These are phyloP conservation scores for Synanthedon myopaeformis DNA, from an alignment of 2,888 invertebrate genomes.

Conservation along the genomic window DNA sequence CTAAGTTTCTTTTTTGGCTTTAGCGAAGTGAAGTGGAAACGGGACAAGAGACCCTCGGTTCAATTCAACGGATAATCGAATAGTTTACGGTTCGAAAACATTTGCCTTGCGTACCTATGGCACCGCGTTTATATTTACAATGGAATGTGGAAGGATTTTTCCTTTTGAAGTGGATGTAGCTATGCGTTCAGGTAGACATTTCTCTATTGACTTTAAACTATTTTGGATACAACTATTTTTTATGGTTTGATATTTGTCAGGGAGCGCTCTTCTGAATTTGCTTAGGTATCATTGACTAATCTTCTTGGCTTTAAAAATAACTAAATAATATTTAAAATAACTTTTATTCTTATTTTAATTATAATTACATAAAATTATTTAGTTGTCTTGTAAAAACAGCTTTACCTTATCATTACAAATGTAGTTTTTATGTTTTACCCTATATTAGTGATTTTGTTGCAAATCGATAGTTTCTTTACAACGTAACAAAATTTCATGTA, in stretches of 20 bases:
- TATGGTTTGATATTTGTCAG: constrained; percentile 1
- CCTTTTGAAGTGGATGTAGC: not conserved
- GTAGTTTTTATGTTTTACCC: no score
- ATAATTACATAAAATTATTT: no score
- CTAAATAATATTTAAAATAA: no score
- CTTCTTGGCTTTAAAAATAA: no score
- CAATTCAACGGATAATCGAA: constrained; percentile 51
- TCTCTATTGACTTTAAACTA: not conserved
- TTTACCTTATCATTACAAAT: no score
- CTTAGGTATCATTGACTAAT: no score
- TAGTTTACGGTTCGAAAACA: constrained; percentile 39
- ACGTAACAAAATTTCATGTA: no score
- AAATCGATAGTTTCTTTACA: no score
- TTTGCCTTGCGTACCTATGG: constrained; percentile 25
- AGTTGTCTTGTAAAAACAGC: no score
- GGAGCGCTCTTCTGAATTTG: no score
- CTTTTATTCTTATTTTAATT: no score
- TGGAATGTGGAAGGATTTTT: not conserved
- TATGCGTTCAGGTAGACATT: not conserved
- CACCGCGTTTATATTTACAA: constrained; percentile 2
- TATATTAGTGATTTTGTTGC: no score
- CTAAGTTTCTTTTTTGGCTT: constrained; percentile 22
- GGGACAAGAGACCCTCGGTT: constrained; percentile 28
- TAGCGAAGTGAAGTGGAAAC: constrained; percentile 34
- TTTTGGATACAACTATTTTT: constrained; percentile 23